Evolutionary conservation across 2,888 invertebrate genomes (phyloP), one percentile per base, ranked within the genome.

Genomic region (Eilema depressum): DNA sequence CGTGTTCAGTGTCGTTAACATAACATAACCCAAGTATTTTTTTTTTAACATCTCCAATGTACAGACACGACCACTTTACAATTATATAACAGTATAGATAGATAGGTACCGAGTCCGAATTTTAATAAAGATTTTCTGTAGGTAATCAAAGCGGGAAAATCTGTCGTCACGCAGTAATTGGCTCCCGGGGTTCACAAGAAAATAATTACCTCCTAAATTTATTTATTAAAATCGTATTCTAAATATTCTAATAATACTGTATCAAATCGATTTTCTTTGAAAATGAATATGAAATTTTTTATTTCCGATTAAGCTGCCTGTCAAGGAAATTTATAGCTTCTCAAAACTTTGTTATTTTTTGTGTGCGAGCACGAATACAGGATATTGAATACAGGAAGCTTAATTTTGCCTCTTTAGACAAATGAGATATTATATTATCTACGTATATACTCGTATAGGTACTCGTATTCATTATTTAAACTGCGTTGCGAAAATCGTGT

Each of bases 261-360:
- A 47, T 5, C 14, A 47, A 47, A 20, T 47, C 20, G 20, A 37
- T 25, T 33, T 12, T 33, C 14, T 37, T 37, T 17, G 56, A 68
- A 68, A 30, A 56, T 28, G 30, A 75, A 68, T 41, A 41, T 70
- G 69, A 68, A 66, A 78, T 8, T 37, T 8, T 37, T 37, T 41
- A 41, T 41, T 41, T 41, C 17, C 17, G 41, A 41, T 41, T 41
- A 41, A 17, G 17, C 17, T 41, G 41, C 17, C 10, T 41, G 41
- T 17, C 41, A 41, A 41, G 14, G 41, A 41, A 41, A 68, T 61
- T 77, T 68, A 63, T 71, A 8, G n/a, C 47, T 20, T 47, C 20
- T 47, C 10, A 4, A 53, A 53, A 53, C 53, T 53, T 53, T n/a
- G 10, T 53, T 5, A 20, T 47, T 47, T 41, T 47, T 47, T 47